Conservation (phyloP, 2,888 invertebrate genomes). For the Congeria kusceri region DNA sequence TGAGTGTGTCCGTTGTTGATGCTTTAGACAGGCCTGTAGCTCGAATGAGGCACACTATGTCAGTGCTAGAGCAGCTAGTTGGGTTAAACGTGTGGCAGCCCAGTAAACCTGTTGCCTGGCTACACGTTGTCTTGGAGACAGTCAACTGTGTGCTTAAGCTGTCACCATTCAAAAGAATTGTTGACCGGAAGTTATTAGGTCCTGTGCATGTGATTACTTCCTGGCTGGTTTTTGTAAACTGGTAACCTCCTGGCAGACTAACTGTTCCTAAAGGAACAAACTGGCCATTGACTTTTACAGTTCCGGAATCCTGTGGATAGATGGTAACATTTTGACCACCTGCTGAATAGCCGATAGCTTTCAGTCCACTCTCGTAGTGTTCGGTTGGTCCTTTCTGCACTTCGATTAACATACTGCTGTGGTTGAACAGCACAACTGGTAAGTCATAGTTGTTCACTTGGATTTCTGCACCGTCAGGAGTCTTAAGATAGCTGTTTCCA, state of each 20-base stretch:
- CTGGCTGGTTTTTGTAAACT: constrained; percentile 11
- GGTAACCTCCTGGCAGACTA: constrained; percentile 22
- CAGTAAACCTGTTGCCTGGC: constrained; percentile 30
- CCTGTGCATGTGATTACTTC: constrained; percentile 22
- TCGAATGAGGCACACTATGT: constrained; percentile 25
- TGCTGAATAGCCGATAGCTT: constrained; percentile 28
- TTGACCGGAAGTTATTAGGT: constrained; percentile 30
- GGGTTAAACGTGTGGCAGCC: constrained; percentile 19
- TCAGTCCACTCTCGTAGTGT: constrained; percentile 36
- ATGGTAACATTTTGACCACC: constrained; percentile 32
- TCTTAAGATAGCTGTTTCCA: constrained; percentile 64
- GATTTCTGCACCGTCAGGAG: constrained; percentile 70
- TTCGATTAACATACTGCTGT: constrained; percentile 34
- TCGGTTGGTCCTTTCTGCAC: constrained; percentile 43
- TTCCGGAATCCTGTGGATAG: constrained; percentile 36
- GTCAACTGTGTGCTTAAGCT: constrained; percentile 5
- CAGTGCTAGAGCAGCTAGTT: constrained; percentile 9
- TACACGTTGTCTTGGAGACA: constrained; percentile 9
- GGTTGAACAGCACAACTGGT: constrained; percentile 34
- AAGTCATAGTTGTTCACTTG: constrained; percentile 47
- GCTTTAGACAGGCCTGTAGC: constrained; percentile 32
- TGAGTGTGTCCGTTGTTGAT: constrained; percentile 12
- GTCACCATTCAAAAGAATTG: constrained; percentile 19
- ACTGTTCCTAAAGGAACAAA: constrained; percentile 18
- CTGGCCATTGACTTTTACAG: constrained; percentile 37